Evolutionary conservation across 1,140 invertebrate species (phyloP).

Genomic region (Drosophila sproati): DNA sequence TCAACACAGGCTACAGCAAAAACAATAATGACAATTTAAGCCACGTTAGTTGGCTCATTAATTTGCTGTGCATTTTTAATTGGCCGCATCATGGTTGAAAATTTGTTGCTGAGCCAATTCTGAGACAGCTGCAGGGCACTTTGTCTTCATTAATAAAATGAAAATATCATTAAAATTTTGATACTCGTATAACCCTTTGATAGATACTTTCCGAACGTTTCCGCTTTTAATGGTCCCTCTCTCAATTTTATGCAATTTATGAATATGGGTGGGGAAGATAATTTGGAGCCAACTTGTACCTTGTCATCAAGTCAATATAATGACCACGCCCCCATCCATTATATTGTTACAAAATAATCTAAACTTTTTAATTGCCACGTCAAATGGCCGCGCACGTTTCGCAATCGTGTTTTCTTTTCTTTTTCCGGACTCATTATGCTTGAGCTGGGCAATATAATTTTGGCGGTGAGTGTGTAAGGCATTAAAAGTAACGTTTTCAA

Average conservation of each 20-base stretch:
- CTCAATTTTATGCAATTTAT: constrained; percentile 45
- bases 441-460: neutral
- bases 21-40: constrained; percentile 51
- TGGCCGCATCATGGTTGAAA: constrained; percentile 47
- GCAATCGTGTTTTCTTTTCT: constrained; percentile 42
- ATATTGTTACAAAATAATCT: constrained; percentile 72
- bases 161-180: constrained; percentile 46
- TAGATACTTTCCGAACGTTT: neutral
- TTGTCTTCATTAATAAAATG: constrained; percentile 53
- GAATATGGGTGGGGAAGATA: constrained; percentile 16
- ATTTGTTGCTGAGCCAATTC: constrained; percentile 14
- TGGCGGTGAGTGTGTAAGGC: neutral
- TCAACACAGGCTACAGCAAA: neutral
- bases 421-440: neutral
- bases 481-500: too few relatives aligned
- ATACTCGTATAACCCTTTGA: constrained; percentile 24
- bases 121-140: constrained; percentile 18
- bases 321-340: constrained; percentile 36
- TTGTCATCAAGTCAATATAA: constrained; percentile 52
- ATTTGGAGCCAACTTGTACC: constrained; percentile 22
- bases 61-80: constrained; percentile 58
- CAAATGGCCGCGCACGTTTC: constrained; percentile 67
- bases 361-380: constrained; percentile 79
- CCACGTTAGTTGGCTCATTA: constrained; percentile 62
- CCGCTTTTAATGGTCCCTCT: constrained; percentile 24